Conservation (phyloP, 2,888 invertebrate species). For the Pollenia labialis region DNA sequence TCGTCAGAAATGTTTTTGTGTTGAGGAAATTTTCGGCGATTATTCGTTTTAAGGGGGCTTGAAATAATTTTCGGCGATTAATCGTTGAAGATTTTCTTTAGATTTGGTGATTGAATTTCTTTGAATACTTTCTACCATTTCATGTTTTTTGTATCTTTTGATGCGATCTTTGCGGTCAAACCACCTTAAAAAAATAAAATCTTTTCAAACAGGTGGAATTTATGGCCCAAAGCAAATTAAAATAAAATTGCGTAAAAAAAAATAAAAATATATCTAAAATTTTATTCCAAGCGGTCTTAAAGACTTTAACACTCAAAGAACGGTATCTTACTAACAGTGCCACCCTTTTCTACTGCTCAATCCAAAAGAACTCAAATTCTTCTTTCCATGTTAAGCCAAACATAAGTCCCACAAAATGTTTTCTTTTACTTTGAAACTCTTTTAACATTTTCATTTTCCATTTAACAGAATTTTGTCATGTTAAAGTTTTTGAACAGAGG, state of each 20-base stretch:
- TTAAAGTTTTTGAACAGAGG: background rate
- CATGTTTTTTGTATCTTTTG: background rate
- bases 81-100: background rate
- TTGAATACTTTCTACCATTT: background rate
- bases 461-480: conserved; percentile 20
- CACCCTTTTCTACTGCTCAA: background rate
- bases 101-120: background rate
- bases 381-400: conserved; percentile 1
- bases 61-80: background rate
- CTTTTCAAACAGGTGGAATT: conserved; percentile 38
- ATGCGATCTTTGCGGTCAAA: background rate
- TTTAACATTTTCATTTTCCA: background rate
- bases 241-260: conserved; percentile 31
- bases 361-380: background rate
- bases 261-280: background rate
- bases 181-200: background rate
- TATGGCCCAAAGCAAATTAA: background rate
- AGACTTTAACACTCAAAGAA: conserved; percentile 12
- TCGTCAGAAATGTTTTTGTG: no score
- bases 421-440: background rate
- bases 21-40: no score
- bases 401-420: conserved; percentile 56
- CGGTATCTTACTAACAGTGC: conserved; percentile 47
- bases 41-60: no score
- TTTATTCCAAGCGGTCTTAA: background rate